A percentile compares a stretch with the other conserved stretches of the same genome.
Evolutionary conservation across 1,140 invertebrate genomes (phyloP).

Genomic region (Conus betulinus): DNA sequence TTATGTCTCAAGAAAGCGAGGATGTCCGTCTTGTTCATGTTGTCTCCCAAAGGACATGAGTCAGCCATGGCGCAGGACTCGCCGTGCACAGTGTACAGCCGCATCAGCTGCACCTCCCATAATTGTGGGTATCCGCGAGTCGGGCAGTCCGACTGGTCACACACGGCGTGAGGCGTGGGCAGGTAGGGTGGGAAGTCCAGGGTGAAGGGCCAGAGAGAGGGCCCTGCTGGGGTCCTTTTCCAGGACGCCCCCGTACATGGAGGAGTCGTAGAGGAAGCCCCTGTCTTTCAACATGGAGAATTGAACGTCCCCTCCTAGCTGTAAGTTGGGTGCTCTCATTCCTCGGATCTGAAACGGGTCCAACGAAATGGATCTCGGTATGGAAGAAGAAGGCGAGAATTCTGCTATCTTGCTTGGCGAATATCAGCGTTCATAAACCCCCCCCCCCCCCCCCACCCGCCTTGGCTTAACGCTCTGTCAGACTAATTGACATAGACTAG

Average conservation of each 20-base stretch:
- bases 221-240: conserved; percentile 36
- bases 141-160: conserved; percentile 64
- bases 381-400: too few species aligned
- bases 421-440: too few species aligned
- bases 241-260: conserved; percentile 49
- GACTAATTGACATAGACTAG: too few species aligned
- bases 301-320: conserved; percentile 59
- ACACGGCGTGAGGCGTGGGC: conserved; percentile 43
- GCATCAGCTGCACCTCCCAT: conserved; percentile 66
- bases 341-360: conserved; percentile 52
- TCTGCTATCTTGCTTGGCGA: too few species aligned
- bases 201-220: conserved; percentile 61
- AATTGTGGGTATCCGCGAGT: conserved; percentile 51
- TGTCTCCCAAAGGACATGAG: conserved; percentile 52
- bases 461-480: too few species aligned
- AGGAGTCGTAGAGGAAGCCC: conserved; percentile 64
- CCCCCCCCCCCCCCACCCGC: too few species aligned
- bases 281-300: conserved; percentile 56
- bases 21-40: conserved; percentile 53
- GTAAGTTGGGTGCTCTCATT: conserved; percentile 64
- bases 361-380: too few species aligned
- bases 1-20: conserved; percentile 61
- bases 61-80: conserved; percentile 60
- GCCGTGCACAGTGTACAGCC: conserved; percentile 55
- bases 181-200: conserved; percentile 57